Evolutionary conservation across 2,888 invertebrate species (phyloP).

Genomic region (Campoplex capitator): DNA sequence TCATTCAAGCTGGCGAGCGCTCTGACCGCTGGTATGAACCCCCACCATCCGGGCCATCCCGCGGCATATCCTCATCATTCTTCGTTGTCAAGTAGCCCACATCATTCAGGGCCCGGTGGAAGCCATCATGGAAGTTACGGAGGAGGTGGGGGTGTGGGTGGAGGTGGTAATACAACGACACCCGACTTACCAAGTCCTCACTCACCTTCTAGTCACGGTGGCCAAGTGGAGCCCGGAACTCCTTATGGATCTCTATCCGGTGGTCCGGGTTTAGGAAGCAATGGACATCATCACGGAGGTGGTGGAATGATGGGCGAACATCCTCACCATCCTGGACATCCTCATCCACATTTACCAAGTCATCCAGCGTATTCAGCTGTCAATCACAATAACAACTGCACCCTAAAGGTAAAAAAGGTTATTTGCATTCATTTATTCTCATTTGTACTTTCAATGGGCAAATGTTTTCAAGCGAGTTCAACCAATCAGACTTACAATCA

Average conservation of each 20-base stretch:
- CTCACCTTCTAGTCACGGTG: slow-evolving; percentile 81
- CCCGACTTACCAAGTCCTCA: slow-evolving; percentile 84
- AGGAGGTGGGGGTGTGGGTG: slow-evolving; percentile 79
- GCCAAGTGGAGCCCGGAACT: slow-evolving; percentile 77
- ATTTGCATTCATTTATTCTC: neutral
- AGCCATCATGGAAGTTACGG: slow-evolving; percentile 75
- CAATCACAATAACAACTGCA: slow-evolving; percentile 86
- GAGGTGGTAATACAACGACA: slow-evolving; percentile 81
- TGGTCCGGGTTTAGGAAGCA: slow-evolving; percentile 81
- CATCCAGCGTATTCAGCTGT: slow-evolving; percentile 83
- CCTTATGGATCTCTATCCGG: slow-evolving; percentile 75
- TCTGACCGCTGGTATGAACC: slow-evolving; percentile 94
- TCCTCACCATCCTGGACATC: slow-evolving; percentile 86
- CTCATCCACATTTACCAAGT: slow-evolving; percentile 86
- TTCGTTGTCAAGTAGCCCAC: slow-evolving; percentile 85
- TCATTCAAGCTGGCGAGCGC: slow-evolving; percentile 95
- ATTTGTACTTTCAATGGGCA: neutral
- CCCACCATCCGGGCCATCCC: slow-evolving; percentile 89
- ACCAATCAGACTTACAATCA: too few relatives aligned
- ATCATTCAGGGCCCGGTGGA: slow-evolving; percentile 82
- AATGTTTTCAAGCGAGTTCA: too few relatives aligned
- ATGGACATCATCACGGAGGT: slow-evolving; percentile 82
- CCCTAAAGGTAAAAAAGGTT: slow-evolving; percentile 80
- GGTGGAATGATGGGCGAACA: slow-evolving; percentile 83
- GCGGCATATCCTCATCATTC: slow-evolving; percentile 86